Evolutionary conservation across 2,797 vertebrate species (phyloP).

Genomic region (Phrynocephalus guinanensis): DNA sequence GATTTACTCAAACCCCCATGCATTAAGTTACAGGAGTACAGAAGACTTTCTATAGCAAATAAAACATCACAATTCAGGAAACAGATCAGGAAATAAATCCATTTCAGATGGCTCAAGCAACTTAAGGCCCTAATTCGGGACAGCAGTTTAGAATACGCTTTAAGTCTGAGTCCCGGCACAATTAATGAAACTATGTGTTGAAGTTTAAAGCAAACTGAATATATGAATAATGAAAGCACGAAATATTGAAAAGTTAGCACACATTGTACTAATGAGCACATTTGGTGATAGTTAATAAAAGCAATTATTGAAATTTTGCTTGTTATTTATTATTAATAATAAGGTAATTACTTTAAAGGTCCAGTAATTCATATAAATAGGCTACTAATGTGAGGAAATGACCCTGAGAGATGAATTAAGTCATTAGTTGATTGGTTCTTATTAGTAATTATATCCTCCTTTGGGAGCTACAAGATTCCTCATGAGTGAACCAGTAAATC

Average conservation of each 20-base stretch:
- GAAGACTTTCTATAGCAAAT: not conserved
- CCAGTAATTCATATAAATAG: constrained; percentile 63
- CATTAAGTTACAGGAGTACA: not conserved
- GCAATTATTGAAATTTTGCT: constrained; percentile 55
- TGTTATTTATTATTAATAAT: constrained; percentile 65
- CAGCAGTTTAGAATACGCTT: constrained; percentile 4
- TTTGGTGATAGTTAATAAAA: constrained; percentile 58
- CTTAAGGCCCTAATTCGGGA: constrained; percentile 20
- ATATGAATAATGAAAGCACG: constrained; percentile 37
- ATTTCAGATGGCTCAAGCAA: not conserved
- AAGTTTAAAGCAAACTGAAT: constrained; percentile 48
- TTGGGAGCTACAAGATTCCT: constrained; percentile 52
- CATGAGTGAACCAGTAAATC: constrained; percentile 55
- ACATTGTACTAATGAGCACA: constrained; percentile 45
- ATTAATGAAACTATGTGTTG: constrained; percentile 25
- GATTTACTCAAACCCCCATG: not conserved
- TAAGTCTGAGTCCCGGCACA: not conserved
- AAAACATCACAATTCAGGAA: not conserved
- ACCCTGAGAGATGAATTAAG: constrained; percentile 61
- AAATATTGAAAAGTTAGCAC: constrained; percentile 50
- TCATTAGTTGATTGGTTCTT: constrained; percentile 60
- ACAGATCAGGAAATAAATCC: constrained; percentile 2
- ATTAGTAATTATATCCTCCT: constrained; percentile 61
- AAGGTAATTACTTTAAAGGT: constrained; percentile 59
- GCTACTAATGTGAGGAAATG: constrained; percentile 61